A percentile compares a stretch with the other conserved stretches of the same genome.
phyloP scores from a whole-genome alignment of 2,113 vertebrate species.

The Dissostichus mawsoni region DNA sequence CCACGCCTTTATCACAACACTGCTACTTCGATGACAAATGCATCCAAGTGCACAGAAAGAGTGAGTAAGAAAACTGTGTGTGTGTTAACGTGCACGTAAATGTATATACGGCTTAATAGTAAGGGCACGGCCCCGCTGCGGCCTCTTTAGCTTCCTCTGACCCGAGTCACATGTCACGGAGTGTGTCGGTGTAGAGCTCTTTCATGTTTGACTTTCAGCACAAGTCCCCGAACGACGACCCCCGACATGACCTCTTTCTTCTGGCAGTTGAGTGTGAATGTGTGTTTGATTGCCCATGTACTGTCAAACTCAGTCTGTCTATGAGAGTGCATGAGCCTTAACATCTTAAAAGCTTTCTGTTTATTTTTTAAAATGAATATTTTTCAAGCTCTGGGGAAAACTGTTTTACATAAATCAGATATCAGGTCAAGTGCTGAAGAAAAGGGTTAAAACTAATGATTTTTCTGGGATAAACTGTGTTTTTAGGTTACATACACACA shows the following conservation, averaged over 20 bases:
- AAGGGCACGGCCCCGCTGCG: conserved; percentile 11
- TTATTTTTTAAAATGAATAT: background rate
- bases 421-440: no score
- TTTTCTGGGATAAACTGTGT: no score
- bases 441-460: no score
- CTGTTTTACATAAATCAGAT: no score
- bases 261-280: conserved; percentile 28
- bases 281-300: conserved; percentile 38
- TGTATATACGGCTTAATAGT: conserved; percentile 29
- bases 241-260: conserved; percentile 51
- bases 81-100: background rate
- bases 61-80: conserved; percentile 25
- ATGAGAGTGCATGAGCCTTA: background rate
- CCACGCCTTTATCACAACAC: conserved; percentile 26
- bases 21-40: conserved; percentile 34
- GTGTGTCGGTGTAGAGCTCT: conserved; percentile 61
- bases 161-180: conserved; percentile 58
- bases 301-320: conserved; percentile 29
- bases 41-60: conserved; percentile 6
- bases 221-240: conserved; percentile 59
- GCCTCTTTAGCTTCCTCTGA: conserved; percentile 47
- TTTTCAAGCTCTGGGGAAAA: background rate
- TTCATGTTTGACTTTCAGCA: conserved; percentile 75
- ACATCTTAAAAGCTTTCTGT: conserved; percentile 24
- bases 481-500: no score